Evolutionary conservation across 2,888 invertebrate genomes (phyloP), one percentile per base, ranked within the genome.

Genomic region (Melieria picta): DNA sequence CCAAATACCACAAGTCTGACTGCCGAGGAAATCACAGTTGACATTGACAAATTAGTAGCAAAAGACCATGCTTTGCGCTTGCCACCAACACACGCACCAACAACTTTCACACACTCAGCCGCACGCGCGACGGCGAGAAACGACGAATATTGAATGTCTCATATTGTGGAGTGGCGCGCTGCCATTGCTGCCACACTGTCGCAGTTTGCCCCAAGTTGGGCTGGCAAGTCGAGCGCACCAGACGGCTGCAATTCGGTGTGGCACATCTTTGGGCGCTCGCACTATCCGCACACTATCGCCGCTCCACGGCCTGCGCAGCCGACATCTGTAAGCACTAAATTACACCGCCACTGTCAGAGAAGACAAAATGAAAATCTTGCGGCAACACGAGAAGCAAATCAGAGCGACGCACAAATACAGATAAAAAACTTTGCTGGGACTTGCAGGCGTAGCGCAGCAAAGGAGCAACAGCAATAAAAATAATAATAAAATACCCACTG

Each of bases 21-120:
- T 30, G 60, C 48, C 60, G 50, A 58, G 60, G 78, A 83, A 82
- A 83, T 80, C 81, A 79, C 79, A 80, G 81, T 81, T 83, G 83
- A 84, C 83, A 83, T 84, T 84, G 83, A 83, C 83, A 83, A 83
- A 83, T 83, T 84, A 84, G 84, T 83, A 82, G 78, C 75, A 80
- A 80, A 79, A 80, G 67, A n/a, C n/a, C n/a, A n/a, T n/a, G n/a
- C n/a, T n/a, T n/a, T n/a, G n/a, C n/a, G n/a, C n/a, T n/a, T n/a
- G 56, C 56, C n/a, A 69, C 16, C 65, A 50, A 55, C 58, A 50
- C 64, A 47, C 50, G 10, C 30, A 61, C 16, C 65, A 75, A 77
- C 75, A 74, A 71, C 58, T 63, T 55, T 5, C 43, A 56, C 43
- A 30, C 66, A 63, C 30, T 30, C 30, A 30, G 30, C 30, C 3